A percentile compares a stretch with the other conserved stretches of the same genome.
Conservation (phyloP, 1,140 invertebrate genomes). For the Drosophila melanica region DNA sequence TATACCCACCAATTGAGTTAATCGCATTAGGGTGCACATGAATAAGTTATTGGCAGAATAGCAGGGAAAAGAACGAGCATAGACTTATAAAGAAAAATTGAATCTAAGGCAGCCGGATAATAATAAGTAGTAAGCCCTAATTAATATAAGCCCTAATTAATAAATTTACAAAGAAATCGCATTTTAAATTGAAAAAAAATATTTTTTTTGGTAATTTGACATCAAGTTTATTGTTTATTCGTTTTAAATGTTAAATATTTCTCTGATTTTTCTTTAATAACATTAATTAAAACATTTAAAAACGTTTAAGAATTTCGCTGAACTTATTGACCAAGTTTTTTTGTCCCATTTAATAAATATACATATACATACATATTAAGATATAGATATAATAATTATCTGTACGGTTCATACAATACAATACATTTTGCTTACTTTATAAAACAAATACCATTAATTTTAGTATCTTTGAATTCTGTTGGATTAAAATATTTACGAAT, state of each 20-base stretch:
- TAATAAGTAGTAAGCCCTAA: background rate
- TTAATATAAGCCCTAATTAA: background rate
- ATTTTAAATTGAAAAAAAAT: too few species aligned
- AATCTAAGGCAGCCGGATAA: background rate
- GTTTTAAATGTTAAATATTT: conserved; percentile 69
- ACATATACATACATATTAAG: conserved; percentile 33
- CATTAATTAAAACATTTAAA: conserved; percentile 57
- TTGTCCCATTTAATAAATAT: conserved; percentile 4
- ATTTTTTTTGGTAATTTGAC: conserved; percentile 40
- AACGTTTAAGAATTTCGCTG: conserved; percentile 37
- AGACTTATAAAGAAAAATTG: too few species aligned
- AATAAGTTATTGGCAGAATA: conserved; percentile 10
- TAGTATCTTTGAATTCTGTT: conserved; percentile 9
- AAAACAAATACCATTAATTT: conserved; percentile 16
- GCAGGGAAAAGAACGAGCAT: background rate
- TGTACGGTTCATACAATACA: conserved; percentile 18
- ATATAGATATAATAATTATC: conserved; percentile 4
- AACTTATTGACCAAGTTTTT: conserved; percentile 35
- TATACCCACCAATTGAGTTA: conserved; percentile 60
- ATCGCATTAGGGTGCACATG: conserved; percentile 66
- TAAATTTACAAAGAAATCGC: background rate
- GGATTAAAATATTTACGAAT: conserved; percentile 34
- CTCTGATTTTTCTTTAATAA: conserved; percentile 51
- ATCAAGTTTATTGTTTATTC: conserved; percentile 74
- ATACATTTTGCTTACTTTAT: conserved; percentile 40